phyloP scores from a whole-genome alignment of 1,140 invertebrate species.

The Sinella curviseta region DNA sequence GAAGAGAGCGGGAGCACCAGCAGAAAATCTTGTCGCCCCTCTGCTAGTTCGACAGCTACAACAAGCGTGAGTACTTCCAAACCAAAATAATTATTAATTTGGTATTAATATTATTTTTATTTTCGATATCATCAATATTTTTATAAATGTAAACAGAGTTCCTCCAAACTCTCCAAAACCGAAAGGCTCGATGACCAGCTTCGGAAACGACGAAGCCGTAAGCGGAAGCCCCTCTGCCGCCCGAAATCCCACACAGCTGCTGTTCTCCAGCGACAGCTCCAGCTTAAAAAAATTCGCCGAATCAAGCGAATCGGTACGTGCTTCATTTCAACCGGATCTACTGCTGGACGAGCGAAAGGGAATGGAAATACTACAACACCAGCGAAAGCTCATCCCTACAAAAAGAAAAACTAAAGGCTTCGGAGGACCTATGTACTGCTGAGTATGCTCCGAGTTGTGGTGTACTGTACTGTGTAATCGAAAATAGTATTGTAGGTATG shows the following conservation, averaged over 20 bases:
- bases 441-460: constrained; percentile 30
- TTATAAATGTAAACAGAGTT: background rate
- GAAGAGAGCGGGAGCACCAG: constrained; percentile 2
- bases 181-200: constrained; percentile 21
- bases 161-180: constrained; percentile 28
- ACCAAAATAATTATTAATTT: too few species aligned
- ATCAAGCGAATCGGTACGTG: constrained; percentile 34
- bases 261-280: constrained; percentile 48
- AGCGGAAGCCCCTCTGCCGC: constrained; percentile 74
- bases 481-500: constrained; percentile 28
- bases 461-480: constrained; percentile 38
- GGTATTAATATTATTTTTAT: too few species aligned
- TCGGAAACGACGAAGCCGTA: constrained; percentile 64
- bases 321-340: constrained; percentile 31
- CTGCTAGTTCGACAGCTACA: constrained; percentile 5
- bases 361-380: constrained; percentile 30
- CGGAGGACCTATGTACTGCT: constrained; percentile 48
- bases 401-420: constrained; percentile 49
- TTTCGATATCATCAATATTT: too few species aligned
- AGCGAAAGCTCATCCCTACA: constrained; percentile 29
- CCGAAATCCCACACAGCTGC: constrained; percentile 73
- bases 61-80: background rate
- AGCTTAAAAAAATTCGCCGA: constrained; percentile 46
- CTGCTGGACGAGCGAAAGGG: constrained; percentile 25
- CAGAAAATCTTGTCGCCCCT: constrained; percentile 18